Evolutionary conservation across 2,113 vertebrate species (phyloP).

Genomic region (Siniperca chuatsi): DNA sequence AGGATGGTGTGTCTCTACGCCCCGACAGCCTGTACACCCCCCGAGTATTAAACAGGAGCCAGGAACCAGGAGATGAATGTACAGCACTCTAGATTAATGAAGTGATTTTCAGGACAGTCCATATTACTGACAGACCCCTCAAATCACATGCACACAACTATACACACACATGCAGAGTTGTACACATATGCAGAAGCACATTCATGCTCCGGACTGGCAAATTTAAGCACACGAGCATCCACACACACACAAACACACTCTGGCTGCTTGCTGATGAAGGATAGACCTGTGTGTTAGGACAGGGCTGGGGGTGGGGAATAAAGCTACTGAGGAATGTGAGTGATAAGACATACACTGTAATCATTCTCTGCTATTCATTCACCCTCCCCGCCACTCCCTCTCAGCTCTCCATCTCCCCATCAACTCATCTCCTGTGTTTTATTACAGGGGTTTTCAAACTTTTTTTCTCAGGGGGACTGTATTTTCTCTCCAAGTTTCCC

Average conservation of each 20-base stretch:
- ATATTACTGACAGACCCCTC: conserved; percentile 62
- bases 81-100: conserved; percentile 64
- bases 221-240: neutral
- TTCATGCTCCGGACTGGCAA: conserved; percentile 10
- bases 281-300: conserved; percentile 43
- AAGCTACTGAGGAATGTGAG: conserved; percentile 63
- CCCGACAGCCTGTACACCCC: conserved; percentile 29
- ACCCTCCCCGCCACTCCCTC: conserved; percentile 34
- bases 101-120: conserved; percentile 62
- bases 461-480: conserved; percentile 36
- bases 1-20: neutral
- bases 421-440: conserved; percentile 59
- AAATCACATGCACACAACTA: conserved; percentile 17
- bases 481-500: conserved; percentile 54
- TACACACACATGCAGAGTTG: neutral
- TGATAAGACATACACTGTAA: conserved; percentile 64
- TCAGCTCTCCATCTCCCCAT: conserved; percentile 59
- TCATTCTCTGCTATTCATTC: conserved; percentile 58
- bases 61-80: conserved; percentile 64
- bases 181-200: conserved; percentile 9
- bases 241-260: conserved; percentile 1
- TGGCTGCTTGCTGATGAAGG: conserved; percentile 40
- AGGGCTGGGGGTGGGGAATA: conserved; percentile 39
- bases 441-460: conserved; percentile 41
- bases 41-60: conserved; percentile 45